Evolutionary conservation across 2,888 invertebrate genomes (phyloP).

Genomic region (Phortica magna): DNA sequence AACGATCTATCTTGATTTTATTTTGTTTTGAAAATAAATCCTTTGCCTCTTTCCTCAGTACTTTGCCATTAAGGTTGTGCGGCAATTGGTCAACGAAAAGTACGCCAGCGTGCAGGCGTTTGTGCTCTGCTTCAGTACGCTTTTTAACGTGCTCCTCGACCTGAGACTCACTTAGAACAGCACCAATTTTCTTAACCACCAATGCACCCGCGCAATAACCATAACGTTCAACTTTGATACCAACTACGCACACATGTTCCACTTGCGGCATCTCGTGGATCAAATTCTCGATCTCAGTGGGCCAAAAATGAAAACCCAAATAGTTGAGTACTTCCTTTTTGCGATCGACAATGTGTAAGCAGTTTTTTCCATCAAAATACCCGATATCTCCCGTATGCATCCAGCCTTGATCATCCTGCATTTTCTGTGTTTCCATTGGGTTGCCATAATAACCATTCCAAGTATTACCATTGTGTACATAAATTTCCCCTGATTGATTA

Average conservation of each 20-base stretch:
- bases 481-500: slow-evolving; percentile 64
- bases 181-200: slow-evolving; percentile 48
- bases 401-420: slow-evolving; percentile 62
- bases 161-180: slow-evolving; percentile 38
- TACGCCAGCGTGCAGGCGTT: slow-evolving; percentile 63
- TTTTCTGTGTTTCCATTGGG: slow-evolving; percentile 51
- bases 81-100: slow-evolving; percentile 60
- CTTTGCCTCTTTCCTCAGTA: slow-evolving; percentile 48
- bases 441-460: slow-evolving; percentile 71
- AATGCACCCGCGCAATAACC: slow-evolving; percentile 67
- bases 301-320: slow-evolving; percentile 54
- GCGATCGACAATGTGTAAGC: slow-evolving; percentile 62
- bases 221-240: slow-evolving; percentile 53
- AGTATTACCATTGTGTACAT: slow-evolving; percentile 36
- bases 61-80: slow-evolving; percentile 59
- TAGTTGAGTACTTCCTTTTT: slow-evolving; percentile 68
- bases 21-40: slow-evolving; percentile 34
- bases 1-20: too few relatives aligned
- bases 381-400: slow-evolving; percentile 70
- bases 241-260: slow-evolving; percentile 61
- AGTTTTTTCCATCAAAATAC: slow-evolving; percentile 63
- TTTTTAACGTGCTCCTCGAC: slow-evolving; percentile 50
- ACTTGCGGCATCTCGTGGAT: slow-evolving; percentile 60
- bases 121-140: slow-evolving; percentile 40
- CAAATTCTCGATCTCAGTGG: slow-evolving; percentile 61